A percentile compares a stretch with the other conserved stretches of the same genome.
Conservation (phyloP, 2,113 vertebrate species). For the Arvicanthis niloticus region DNA sequence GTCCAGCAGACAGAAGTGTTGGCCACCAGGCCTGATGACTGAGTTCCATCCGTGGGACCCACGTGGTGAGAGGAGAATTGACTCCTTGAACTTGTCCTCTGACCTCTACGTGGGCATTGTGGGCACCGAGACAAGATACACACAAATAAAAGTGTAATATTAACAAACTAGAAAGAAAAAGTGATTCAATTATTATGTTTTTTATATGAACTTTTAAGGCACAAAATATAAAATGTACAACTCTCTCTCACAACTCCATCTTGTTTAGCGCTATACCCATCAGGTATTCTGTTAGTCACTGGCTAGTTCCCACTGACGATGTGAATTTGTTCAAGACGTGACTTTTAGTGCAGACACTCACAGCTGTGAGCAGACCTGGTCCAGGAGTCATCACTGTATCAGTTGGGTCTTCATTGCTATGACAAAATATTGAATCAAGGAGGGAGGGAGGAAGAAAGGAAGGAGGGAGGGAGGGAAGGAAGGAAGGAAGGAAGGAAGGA, state of each 20-base stretch:
- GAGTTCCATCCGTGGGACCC: not conserved
- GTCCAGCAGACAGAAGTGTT: not conserved
- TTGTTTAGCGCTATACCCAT: constrained; percentile 17
- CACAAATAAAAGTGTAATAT: not conserved
- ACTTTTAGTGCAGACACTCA: not conserved
- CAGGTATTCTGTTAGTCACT: constrained; percentile 2
- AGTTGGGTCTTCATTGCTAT: not conserved
- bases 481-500: too few relatives aligned
- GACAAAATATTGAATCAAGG: not conserved
- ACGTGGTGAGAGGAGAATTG: not conserved
- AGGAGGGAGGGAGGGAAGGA: too few relatives aligned
- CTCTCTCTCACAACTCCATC: not conserved
- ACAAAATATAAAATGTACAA: not conserved
- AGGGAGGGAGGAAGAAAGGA: too few relatives aligned
- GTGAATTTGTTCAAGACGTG: not conserved
- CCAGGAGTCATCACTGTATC: not conserved
- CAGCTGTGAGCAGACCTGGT: not conserved
- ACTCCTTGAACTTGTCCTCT: not conserved
- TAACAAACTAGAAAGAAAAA: not conserved
- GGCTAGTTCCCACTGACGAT: not conserved
- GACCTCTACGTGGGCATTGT: not conserved
- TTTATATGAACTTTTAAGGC: not conserved
- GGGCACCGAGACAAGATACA: not conserved
- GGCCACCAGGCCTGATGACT: not conserved
- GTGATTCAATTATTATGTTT: not conserved